phyloP scores from a whole-genome alignment of 2,888 invertebrate species.

The Tortricodes alternella region DNA sequence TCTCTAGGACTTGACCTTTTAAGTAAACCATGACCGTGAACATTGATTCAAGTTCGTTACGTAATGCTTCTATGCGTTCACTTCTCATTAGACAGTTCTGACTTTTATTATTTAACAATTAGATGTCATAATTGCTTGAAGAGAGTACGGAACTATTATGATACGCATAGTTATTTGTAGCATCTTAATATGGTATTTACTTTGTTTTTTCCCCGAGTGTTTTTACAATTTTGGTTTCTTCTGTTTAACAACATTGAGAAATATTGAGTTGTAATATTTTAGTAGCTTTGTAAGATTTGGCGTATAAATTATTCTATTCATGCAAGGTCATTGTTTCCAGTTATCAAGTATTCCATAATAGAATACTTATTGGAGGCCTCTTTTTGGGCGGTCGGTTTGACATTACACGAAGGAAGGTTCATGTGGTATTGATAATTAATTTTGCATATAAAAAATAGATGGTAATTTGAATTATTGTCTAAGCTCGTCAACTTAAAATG shows the following conservation, averaged over 20 bases:
- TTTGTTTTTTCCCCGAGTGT: background rate
- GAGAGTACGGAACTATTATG: slow-evolving; percentile 10
- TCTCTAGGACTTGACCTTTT: slow-evolving; percentile 64
- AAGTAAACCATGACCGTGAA: slow-evolving; percentile 74
- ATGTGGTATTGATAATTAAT: background rate
- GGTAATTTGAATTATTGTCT: too few relatives aligned
- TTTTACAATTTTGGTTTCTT: slow-evolving; percentile 1
- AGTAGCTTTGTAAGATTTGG: background rate
- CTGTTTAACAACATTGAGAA: background rate
- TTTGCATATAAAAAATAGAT: background rate
- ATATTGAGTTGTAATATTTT: background rate
- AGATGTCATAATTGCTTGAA: slow-evolving; percentile 24
- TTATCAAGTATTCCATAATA: background rate
- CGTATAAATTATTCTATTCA: slow-evolving; percentile 10
- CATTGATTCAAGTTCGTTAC: slow-evolving; percentile 70
- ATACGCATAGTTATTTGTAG: slow-evolving; percentile 8
- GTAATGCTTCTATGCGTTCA: slow-evolving; percentile 62
- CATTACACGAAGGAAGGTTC: background rate
- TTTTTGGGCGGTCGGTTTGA: slow-evolving; percentile 3
- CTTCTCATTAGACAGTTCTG: slow-evolving; percentile 49
- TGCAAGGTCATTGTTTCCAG: slow-evolving; percentile 13
- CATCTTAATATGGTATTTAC: slow-evolving; percentile 1
- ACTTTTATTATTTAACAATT: slow-evolving; percentile 29
- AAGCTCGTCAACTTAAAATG: too few relatives aligned
- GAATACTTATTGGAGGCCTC: slow-evolving; percentile 29